Base-by-base conservation (phyloP, 92 coral and sea anemone genomes). In the Anthopleura xanthogrammica region DNA sequence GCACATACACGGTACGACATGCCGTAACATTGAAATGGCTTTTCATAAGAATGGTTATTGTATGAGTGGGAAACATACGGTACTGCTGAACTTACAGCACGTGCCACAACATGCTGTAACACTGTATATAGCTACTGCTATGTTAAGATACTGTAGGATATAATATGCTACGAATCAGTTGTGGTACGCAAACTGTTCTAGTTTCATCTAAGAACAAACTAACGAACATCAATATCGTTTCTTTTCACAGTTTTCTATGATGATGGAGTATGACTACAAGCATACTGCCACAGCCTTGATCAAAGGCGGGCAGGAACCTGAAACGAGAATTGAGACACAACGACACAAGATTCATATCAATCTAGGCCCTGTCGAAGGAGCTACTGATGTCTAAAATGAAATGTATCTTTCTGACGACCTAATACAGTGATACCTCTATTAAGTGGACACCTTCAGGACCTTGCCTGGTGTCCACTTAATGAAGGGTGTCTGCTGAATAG, bases 201-300 rank as follows among this genome's bases (percentile, higher is more conserved):
- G 10, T 23, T 62, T 1, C 11, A 0, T 20, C 40, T 23, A 12
- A 11, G 8, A 68, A 14, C 36, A 68, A 68, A 68, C 22, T 23
- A 68, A 68, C 36, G 13, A 68, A 24, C 5, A 68, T n/a, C 14
- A 23, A 11, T 8, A 9, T 54, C 58, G 16, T 54, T 54, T 14
- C 14, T 81, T 24, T 50, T 62, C 79, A 29, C 87, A 95, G 98
- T 95, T 95, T 76, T 94, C 98, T 17, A 52, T 95, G 89, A 42
- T 94, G 13, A 85, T 95, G 92, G 94, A 94, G 88, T 95, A 95
- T 64, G 98, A 95, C 77, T 95, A 93, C 92, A 95, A 95, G 82
- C 95, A 94, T 71, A 87, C 92, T 29, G 78, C 97, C 1, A 81
- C 99, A 41, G 92, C 98, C 9, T 62, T 94, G 48, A 95, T 94